Base-by-base conservation (phyloP, 2,797 vertebrate genomes). In the Gallinago solitaria region DNA sequence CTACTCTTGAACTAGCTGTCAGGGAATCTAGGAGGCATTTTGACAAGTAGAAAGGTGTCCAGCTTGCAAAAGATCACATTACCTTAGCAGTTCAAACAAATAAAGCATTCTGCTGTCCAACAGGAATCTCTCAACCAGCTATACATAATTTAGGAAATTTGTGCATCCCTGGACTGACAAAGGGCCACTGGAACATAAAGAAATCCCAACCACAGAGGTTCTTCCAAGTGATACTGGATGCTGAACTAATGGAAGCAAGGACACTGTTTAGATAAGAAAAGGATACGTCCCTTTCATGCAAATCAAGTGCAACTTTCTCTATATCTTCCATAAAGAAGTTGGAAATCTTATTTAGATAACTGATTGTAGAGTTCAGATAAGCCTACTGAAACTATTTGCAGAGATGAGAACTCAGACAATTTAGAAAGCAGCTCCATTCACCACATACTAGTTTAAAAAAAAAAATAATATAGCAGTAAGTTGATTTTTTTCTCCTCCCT, bases 141-240 rank as follows among this genome's bases (percentile, higher is more conserved):
- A 27, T 3, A 70, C 3, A 6, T 14, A 25, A 37, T 50, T 64
- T 12, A 79, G 47, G 63, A 51, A 41, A 84, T 16, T 5, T 70
- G 48, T 27, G 9, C 51, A 69, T 28, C 45, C 21, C 37, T 20
- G 32, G 18, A 35, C 74, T 89, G 20, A 56, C 33, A 85, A 50
- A 76, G 7, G 25, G 53, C 43, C 89, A 30, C 19, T 16, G 41
- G 27, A 89, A 90, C 47, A 37, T 30, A 48, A 48, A 80, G 35
- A 70, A 27, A 0, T 0, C 0, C 9, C 5, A 57, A 14, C 0
- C 4, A 1, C 16, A 69, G 12, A 18, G 17, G 9, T 23, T 78
- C 76, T 69, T 25, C 41, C 37, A 83, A 78, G 57, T 10, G 28
- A 33, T n/a, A 23, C 0, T 14, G 18, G 12, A 73, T 51, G 43